A percentile compares a stretch with the other conserved stretches of the same genome.
These are phyloP conservation scores for Corydoras maculifer DNA, from an alignment of 2,113 vertebrate genomes.

Conservation along the genomic window DNA sequence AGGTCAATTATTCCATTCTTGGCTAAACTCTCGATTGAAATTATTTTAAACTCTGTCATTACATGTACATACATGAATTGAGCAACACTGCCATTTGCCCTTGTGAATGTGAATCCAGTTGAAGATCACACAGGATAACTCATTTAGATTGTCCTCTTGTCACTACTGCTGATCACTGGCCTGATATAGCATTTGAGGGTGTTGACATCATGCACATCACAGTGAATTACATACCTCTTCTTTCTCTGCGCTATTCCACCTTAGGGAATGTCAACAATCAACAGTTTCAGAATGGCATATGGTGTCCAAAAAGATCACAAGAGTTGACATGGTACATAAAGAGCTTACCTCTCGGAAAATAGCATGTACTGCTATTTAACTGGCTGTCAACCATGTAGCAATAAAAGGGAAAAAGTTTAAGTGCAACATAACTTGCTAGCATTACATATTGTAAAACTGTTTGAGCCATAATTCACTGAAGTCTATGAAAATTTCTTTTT, in stretches of 20 bases:
- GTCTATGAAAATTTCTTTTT: constrained; percentile 32
- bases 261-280: not conserved
- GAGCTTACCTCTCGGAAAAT: not conserved
- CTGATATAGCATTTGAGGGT: not conserved
- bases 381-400: not conserved
- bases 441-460: not conserved
- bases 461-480: constrained; percentile 7
- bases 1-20: constrained; percentile 2
- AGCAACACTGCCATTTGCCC: not conserved
- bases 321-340: not conserved
- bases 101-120: not conserved
- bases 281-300: not conserved
- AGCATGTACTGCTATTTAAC: not conserved
- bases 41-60: not conserved
- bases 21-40: not conserved
- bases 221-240: not conserved
- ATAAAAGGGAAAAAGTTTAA: not conserved
- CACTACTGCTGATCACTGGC: not conserved
- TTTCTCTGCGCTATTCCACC: not conserved
- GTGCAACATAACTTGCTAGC: too few species aligned
- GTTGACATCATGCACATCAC: not conserved
- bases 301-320: not conserved
- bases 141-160: not conserved
- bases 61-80: not conserved
- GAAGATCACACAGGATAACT: constrained; percentile 16